A percentile compares a stretch with the other conserved stretches of the same genome.
Conservation (phyloP, 2,888 invertebrate species). For the Molanna angustata region DNA sequence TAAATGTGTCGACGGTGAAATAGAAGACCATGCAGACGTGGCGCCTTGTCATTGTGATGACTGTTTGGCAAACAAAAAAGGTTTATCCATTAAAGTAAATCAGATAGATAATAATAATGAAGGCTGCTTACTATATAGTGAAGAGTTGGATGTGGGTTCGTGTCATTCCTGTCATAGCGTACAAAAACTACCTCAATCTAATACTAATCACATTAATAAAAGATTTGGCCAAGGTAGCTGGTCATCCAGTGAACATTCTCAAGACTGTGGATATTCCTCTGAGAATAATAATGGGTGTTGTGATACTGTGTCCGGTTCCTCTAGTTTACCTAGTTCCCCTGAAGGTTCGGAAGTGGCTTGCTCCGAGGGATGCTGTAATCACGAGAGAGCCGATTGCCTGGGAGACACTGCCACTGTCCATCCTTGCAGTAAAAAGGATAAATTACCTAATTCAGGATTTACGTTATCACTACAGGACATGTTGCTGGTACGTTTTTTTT, state of each 20-base stretch:
- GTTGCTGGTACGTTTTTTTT: constrained; percentile 63
- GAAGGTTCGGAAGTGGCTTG: constrained; percentile 90
- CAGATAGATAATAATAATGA: constrained; percentile 46
- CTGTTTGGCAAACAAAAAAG: constrained; percentile 42
- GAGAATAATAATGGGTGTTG: constrained; percentile 74
- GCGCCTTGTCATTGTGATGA: constrained; percentile 49
- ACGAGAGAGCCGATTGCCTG: constrained; percentile 57
- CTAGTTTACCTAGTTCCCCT: constrained; percentile 79
- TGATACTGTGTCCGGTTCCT: constrained; percentile 65
- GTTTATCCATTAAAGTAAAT: constrained; percentile 31
- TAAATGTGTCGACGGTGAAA: constrained; percentile 36
- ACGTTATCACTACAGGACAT: constrained; percentile 71
- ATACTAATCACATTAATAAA: constrained; percentile 40
- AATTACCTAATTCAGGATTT: constrained; percentile 50
- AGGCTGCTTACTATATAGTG: constrained; percentile 45
- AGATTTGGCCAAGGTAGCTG: constrained; percentile 54
- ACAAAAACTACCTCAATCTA: constrained; percentile 39
- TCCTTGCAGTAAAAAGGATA: constrained; percentile 34
- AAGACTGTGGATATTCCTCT: constrained; percentile 87
- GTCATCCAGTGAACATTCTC: constrained; percentile 67
- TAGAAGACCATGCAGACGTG: constrained; percentile 31
- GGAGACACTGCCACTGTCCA: constrained; percentile 30
- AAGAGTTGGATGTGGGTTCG: constrained; percentile 40
- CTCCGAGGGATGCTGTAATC: constrained; percentile 84
- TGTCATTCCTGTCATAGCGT: constrained; percentile 55